phyloP scores from a whole-genome alignment of 1,140 invertebrate species.

The Aphelenchoides besseyi region DNA sequence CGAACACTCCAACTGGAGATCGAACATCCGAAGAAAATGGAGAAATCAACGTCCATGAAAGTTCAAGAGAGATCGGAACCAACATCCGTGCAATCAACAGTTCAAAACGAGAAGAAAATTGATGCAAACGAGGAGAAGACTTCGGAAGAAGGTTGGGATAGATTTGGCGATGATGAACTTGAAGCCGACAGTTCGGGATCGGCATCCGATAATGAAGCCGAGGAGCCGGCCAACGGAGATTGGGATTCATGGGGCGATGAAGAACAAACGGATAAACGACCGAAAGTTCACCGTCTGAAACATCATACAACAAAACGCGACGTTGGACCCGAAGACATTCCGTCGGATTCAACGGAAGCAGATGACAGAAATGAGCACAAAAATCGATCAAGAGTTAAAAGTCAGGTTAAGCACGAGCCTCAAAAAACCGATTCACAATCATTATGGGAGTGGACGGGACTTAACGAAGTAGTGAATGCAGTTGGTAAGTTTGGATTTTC shows the following conservation, averaged over 20 bases:
- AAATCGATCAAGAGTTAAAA: background rate
- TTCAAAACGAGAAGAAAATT: background rate
- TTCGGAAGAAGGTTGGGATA: background rate
- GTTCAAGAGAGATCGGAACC: background rate
- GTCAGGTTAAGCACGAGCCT: background rate
- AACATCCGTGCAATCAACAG: too few species aligned
- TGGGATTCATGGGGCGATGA: background rate
- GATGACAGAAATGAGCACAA: background rate
- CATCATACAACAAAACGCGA: background rate
- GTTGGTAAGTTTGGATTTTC: slow-evolving; percentile 38
- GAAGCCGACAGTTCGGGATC: background rate
- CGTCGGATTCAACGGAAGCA: background rate
- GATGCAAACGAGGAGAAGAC: background rate
- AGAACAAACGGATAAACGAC: background rate
- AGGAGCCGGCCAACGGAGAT: background rate
- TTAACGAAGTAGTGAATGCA: slow-evolving; percentile 44
- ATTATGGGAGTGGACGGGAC: slow-evolving; percentile 48
- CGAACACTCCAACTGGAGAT: background rate
- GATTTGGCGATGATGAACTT: background rate
- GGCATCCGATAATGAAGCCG: background rate
- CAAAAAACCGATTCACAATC: background rate
- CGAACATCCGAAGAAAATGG: background rate
- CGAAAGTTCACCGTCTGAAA: background rate
- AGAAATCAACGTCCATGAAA: background rate
- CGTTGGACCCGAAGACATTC: background rate